Percentiles rank a stretch among this genome's conserved stretches.
Conservation (phyloP, 2,113 vertebrate species). For the Arizona elegans region DNA sequence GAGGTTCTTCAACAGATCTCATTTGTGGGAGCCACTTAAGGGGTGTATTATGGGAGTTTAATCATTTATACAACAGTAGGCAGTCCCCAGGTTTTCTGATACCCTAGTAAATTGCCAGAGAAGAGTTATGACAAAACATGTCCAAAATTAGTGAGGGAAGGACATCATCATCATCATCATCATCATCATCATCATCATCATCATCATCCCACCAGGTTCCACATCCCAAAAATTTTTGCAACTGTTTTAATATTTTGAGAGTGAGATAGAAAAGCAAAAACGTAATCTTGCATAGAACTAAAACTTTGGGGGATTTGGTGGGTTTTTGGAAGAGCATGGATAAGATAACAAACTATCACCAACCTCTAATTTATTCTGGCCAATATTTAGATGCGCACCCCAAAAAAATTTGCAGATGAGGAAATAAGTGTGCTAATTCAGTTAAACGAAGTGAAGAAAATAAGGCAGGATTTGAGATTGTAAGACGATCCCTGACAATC, state of each 20-base stretch:
- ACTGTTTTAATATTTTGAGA: not conserved
- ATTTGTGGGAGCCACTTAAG: not conserved
- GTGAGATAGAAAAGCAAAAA: not conserved
- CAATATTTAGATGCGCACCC: not conserved
- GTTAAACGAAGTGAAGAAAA: not conserved
- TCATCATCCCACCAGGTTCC: not conserved
- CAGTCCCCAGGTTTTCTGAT: not conserved
- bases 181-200: not conserved
- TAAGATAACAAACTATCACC: not conserved
- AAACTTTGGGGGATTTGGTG: not conserved
- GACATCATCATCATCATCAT: not conserved
- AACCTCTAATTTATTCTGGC: not conserved
- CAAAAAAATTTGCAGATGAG: not conserved
- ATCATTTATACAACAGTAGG: not conserved
- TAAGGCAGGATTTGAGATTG: not conserved
- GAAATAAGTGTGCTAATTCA: not conserved
- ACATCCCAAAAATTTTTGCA: not conserved
- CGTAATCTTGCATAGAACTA: not conserved
- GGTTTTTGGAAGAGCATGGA: not conserved
- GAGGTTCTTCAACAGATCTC: not conserved
- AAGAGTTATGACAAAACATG: not conserved
- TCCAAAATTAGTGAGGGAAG: not conserved
- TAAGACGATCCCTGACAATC: not conserved
- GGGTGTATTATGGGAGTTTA: not conserved
- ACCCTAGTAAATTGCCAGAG: not conserved